Base-by-base conservation (phyloP, 1,140 invertebrate species). In the Aporrectodea caliginosa region DNA sequence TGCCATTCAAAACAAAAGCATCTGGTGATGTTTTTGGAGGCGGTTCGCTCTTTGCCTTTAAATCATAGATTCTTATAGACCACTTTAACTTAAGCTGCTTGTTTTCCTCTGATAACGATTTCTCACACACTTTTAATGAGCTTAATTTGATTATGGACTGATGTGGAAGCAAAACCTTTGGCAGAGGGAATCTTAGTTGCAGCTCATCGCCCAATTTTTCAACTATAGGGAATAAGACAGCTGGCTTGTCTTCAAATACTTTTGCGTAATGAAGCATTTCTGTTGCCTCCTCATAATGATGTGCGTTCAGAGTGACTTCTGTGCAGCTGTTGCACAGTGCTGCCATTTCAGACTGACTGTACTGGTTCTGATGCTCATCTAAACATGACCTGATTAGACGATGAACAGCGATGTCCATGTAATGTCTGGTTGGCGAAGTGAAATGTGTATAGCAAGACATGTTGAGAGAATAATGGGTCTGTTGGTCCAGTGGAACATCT, bases 391-490 rank as follows among this genome's bases (percentile, higher is more conserved):
- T 79, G 0, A 84, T 33, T 16, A 85, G 79, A 12, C 86, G 70
- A 79, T 86, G 85, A 27, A 87, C 84, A 69, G 88, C 77, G 27
- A 89, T 79, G 81, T 88, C 87, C 31, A 84, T 78, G 83, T 88
- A 89, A 77, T 88, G 82, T 75, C 88, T 82, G 73, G 89, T 88
- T 22, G 88, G 88, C 1, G 87, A 88, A 1, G 88, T 89, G 80
- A 89, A 89, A 82, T 89, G 87, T 1, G 86, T 86, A 80, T 89
- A 89, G 14, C 27, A 32, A 0, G 31, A 69, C 1, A 79, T 78
- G 27, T 81, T 75, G 32, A 85, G 73, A 27, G 81, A 79, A 75
- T 81, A 84, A 78, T 85, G 84, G 27, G 12, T 12, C 0, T 73
- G 35, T 68, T 81, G 69, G 1, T 69, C 70, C 2, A 2, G 12